Conservation (phyloP, 2,888 invertebrate genomes). For the Diploptera punctata region DNA sequence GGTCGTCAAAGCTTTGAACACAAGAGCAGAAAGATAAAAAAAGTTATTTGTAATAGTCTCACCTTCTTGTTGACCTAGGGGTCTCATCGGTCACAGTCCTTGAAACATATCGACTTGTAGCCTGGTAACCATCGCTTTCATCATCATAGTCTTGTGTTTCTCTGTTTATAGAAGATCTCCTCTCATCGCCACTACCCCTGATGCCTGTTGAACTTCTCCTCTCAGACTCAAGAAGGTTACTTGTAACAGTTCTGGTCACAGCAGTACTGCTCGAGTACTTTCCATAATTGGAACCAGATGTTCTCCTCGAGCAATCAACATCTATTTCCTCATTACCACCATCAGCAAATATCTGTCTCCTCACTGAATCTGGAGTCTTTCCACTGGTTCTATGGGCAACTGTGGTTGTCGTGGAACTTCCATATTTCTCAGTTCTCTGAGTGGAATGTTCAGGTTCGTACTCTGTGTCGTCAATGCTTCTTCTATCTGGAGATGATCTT, state of each 20-base stretch:
- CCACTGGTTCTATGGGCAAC: neutral
- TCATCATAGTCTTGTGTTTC: conserved; percentile 36
- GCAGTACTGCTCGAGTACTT: conserved; percentile 6
- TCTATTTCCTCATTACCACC: conserved; percentile 28
- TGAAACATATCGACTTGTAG: conserved; percentile 15
- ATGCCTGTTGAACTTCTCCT: neutral
- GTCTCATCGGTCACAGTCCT: conserved; percentile 19
- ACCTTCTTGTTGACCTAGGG: neutral
- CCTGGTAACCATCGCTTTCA: conserved; percentile 34
- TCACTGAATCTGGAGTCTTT: conserved; percentile 32
- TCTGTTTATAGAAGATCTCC: no score
- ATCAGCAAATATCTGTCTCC: conserved; percentile 37
- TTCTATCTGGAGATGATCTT: neutral
- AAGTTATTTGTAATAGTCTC: no score
- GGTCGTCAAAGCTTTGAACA: no score
- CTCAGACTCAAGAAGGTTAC: neutral
- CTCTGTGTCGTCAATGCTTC: neutral
- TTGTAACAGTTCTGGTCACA: neutral
- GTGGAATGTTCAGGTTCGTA: conserved; percentile 11
- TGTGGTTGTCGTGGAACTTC: conserved; percentile 19
- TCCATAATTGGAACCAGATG: conserved; percentile 16
- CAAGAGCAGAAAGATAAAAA: no score
- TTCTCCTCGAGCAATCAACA: neutral
- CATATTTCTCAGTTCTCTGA: neutral
- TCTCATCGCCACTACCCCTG: conserved; percentile 22